A percentile compares a stretch with the other conserved stretches of the same genome.
Conservation (phyloP, 2,113 vertebrate genomes). For the Emydura subglobosa region DNA sequence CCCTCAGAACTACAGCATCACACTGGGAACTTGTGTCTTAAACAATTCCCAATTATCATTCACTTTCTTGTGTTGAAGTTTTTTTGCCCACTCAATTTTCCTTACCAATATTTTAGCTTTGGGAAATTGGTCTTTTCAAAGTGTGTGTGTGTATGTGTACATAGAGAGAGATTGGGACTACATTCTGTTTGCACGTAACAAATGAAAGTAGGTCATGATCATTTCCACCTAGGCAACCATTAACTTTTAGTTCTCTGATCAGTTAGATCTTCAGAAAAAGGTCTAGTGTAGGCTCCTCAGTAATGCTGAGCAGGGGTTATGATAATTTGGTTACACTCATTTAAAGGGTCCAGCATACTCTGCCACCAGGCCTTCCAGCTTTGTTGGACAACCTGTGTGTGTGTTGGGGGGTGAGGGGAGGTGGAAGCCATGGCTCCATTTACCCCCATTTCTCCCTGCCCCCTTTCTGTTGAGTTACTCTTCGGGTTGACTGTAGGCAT, state of each 20-base stretch:
- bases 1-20: background rate
- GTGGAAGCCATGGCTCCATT: background rate
- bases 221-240: conserved; percentile 35
- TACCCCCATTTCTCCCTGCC: background rate
- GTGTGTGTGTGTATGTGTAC: background rate
- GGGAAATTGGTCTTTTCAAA: conserved; percentile 18
- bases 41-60: background rate
- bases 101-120: background rate
- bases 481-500: too few relatives aligned
- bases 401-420: too few relatives aligned
- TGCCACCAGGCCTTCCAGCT: background rate
- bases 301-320: background rate
- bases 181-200: conserved; percentile 12
- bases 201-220: conserved; percentile 65
- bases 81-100: background rate
- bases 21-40: background rate
- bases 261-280: background rate
- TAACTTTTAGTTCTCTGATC: conserved; percentile 38
- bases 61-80: background rate
- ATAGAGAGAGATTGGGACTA: background rate
- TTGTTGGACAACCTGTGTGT: too few relatives aligned
- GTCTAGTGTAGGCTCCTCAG: background rate
- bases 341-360: background rate
- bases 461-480: background rate
- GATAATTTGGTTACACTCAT: background rate